phyloP scores from a whole-genome alignment of 1,140 invertebrate species.

The Streblospio benedicti region DNA sequence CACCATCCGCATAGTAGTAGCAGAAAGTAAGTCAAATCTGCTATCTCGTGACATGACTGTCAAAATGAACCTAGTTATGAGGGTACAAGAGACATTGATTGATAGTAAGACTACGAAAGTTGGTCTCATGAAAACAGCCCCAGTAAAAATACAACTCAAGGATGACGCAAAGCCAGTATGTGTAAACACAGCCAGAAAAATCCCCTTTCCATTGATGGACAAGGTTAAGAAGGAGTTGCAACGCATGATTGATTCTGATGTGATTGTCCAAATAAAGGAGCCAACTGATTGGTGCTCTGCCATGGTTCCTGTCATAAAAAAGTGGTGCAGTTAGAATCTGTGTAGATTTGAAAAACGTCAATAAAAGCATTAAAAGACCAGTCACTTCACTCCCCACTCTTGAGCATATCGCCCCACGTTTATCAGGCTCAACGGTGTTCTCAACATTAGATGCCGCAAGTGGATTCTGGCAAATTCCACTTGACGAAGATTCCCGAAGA shows the following conservation, averaged over 20 bases:
- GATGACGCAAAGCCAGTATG: neutral
- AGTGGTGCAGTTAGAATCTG: neutral
- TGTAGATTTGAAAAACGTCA: neutral
- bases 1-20: too few species aligned
- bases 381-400: neutral
- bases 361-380: neutral
- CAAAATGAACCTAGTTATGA: too few species aligned
- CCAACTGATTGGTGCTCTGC: neutral
- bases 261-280: neutral
- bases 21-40: too few species aligned
- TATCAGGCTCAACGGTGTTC: neutral
- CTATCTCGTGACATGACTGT: too few species aligned
- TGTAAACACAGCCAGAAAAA: neutral
- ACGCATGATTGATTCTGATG: neutral
- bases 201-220: neutral
- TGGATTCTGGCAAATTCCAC: slow-evolving; percentile 1
- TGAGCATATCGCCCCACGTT: too few species aligned
- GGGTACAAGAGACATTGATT: too few species aligned
- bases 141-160: neutral
- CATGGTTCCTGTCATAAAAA: neutral
- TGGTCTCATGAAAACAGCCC: neutral
- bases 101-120: too few species aligned
- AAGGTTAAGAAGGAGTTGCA: neutral
- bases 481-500: neutral
- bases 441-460: neutral